Evolutionary conservation across 2,888 invertebrate genomes (phyloP).

Genomic region (Drosophila koepferae): DNA sequence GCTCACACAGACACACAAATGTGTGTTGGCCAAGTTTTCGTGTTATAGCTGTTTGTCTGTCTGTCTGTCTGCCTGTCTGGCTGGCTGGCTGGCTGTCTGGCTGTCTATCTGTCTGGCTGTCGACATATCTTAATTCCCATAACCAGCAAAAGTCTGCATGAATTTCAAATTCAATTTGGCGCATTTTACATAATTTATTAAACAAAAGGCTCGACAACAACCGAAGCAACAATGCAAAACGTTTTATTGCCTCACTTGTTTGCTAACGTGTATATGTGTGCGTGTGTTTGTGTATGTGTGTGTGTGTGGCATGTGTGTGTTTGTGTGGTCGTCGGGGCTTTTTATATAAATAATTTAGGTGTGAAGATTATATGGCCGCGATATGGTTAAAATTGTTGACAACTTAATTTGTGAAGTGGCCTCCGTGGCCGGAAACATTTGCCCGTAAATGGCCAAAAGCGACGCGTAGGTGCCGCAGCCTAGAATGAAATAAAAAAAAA

Average conservation of each 20-base stretch:
- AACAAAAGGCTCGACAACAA: constrained; percentile 72
- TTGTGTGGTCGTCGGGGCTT: constrained; percentile 39
- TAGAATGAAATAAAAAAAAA: constrained; percentile 9
- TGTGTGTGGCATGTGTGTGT: constrained; percentile 19
- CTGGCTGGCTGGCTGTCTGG: constrained; percentile 26
- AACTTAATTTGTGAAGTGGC: constrained; percentile 79
- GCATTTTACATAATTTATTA: constrained; percentile 82
- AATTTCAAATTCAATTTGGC: constrained; percentile 81
- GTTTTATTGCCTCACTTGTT: constrained; percentile 68
- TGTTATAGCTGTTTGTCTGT: constrained; percentile 30
- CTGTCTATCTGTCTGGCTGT: constrained; percentile 45
- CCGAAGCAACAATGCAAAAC: constrained; percentile 53
- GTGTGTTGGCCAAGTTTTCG: constrained; percentile 20
- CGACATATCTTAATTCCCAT: constrained; percentile 80
- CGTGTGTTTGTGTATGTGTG: constrained; percentile 16
- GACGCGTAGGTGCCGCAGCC: constrained; percentile 47
- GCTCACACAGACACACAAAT: background rate
- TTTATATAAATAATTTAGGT: constrained; percentile 79
- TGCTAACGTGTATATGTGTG: constrained; percentile 13
- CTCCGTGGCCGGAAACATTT: constrained; percentile 60
- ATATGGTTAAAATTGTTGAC: constrained; percentile 80
- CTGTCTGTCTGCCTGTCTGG: constrained; percentile 41
- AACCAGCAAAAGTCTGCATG: constrained; percentile 77
- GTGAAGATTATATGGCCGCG: constrained; percentile 78
- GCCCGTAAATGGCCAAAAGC: constrained; percentile 44